Base-by-base conservation (phyloP, 1,140 invertebrate genomes). In the Reticulitermes speratus region DNA sequence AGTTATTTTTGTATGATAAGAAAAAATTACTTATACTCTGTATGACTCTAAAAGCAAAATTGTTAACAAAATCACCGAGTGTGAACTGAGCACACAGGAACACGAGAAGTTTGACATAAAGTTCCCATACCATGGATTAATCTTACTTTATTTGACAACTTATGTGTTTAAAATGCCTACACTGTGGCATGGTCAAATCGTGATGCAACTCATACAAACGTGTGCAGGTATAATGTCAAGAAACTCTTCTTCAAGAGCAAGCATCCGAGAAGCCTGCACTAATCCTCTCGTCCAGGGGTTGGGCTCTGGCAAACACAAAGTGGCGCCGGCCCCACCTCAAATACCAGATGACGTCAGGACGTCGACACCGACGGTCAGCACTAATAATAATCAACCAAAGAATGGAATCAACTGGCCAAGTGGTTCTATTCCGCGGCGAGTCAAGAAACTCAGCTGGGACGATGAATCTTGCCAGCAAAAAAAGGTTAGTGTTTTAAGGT, bases 391-490 rank as follows among this genome's bases (percentile, higher is more conserved):
- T 14, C 85, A 45, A 30, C 65, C n/a, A 30, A 75, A 75, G 65
- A 75, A 75, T 75, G 86, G 86, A 44, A 30, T 82, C 75, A 52
- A 23, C 23, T 94, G 94, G 94, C 91, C 93, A 6, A 89, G 90
- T 8, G 92, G 91, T 6, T 93, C 94, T 19, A 93, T 94, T 44
- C 94, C 94, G 0, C 91, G 93, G 84, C 91, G 94, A 86, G 94
- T 95, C 0, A 96, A 96, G 88, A 96, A 95, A 88, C 90, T 96
- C 25, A 95, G 94, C 83, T 96, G 95, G 95, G 94, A 95, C 88
- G 95, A 96, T 89, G 94, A 95, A 48, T 38, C 84, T 21, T 82
- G 25, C 45, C 82, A 32, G 55, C 32, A 45, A 85, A 82, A 25
- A 21, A 44, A 32, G 30, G 44, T 30, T n/a, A 25, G 38, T 25